Conservation (phyloP, 2,888 invertebrate genomes). For the Agrilus cyanescens region DNA sequence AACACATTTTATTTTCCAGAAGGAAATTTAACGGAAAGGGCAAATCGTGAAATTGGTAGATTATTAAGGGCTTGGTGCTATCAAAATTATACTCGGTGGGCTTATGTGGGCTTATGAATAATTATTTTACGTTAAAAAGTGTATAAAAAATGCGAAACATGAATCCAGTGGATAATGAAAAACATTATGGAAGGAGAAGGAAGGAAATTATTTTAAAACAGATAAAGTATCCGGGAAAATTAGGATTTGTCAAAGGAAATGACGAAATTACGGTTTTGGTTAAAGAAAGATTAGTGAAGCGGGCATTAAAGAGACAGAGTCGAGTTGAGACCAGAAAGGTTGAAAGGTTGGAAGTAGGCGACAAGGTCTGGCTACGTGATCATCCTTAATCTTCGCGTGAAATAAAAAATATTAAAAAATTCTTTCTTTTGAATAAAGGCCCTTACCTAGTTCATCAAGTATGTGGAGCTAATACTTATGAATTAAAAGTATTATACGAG, state of each 20-base stretch:
- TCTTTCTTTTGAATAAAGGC: slow-evolving; percentile 8
- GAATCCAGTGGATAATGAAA: neutral
- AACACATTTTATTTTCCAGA: no score
- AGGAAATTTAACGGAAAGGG: no score
- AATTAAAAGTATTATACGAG: no score
- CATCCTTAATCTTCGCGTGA: slow-evolving; percentile 5
- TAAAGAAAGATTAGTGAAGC: neutral
- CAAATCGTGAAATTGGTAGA: neutral
- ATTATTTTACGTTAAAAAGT: neutral
- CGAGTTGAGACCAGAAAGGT: neutral
- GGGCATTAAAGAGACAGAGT: neutral
- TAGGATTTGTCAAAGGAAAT: neutral
- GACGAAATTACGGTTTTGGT: neutral
- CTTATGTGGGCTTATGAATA: neutral
- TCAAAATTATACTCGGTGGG: neutral
- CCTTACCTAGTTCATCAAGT: neutral
- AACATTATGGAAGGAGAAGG: no score
- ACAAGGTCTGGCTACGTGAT: neutral
- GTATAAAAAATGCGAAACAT: neutral
- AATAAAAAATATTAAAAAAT: slow-evolving; percentile 6
- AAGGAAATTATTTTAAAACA: no score
- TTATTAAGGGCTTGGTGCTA: neutral
- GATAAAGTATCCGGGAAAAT: no score
- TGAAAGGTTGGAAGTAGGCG: no score
- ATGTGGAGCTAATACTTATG: no score